Evolutionary conservation across 2,888 invertebrate species (phyloP).

Genomic region (Anthophora plumipes): DNA sequence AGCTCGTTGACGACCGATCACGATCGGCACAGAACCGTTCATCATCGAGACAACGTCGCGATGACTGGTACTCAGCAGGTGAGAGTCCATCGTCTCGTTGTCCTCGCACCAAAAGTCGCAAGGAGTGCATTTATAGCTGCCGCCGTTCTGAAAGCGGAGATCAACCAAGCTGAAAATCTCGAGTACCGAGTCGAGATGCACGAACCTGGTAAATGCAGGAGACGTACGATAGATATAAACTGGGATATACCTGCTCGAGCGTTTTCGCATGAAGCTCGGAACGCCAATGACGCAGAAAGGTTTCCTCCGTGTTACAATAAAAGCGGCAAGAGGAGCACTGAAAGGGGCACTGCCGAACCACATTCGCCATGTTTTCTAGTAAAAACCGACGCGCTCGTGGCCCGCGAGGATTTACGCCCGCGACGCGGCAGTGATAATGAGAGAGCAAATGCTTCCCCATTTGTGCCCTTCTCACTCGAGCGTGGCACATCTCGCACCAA

Average conservation of each 20-base stretch:
- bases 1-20: constrained; percentile 89
- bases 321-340: constrained; percentile 94
- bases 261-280: constrained; percentile 87
- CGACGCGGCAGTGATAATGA: constrained; percentile 91
- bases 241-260: constrained; percentile 82
- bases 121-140: constrained; percentile 90
- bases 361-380: constrained; percentile 90
- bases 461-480: constrained; percentile 88
- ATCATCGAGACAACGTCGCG: constrained; percentile 90
- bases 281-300: constrained; percentile 91
- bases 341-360: constrained; percentile 93
- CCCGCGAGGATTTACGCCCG: constrained; percentile 87
- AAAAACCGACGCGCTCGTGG: constrained; percentile 88
- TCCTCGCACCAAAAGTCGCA: constrained; percentile 90
- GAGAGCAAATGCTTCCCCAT: constrained; percentile 95
- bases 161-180: neutral
- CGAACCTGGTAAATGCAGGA: no score
- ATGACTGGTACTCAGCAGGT: constrained; percentile 89
- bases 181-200: no score
- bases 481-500: constrained; percentile 90
- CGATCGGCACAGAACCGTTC: constrained; percentile 92
- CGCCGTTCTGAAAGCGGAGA: constrained; percentile 83
- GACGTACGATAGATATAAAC: neutral
- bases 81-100: constrained; percentile 89
- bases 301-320: constrained; percentile 91